Percentiles rank a stretch among this genome's conserved stretches.
Evolutionary conservation across 2,113 vertebrate species (phyloP).

Genomic region (Eptesicus fuscus): DNA sequence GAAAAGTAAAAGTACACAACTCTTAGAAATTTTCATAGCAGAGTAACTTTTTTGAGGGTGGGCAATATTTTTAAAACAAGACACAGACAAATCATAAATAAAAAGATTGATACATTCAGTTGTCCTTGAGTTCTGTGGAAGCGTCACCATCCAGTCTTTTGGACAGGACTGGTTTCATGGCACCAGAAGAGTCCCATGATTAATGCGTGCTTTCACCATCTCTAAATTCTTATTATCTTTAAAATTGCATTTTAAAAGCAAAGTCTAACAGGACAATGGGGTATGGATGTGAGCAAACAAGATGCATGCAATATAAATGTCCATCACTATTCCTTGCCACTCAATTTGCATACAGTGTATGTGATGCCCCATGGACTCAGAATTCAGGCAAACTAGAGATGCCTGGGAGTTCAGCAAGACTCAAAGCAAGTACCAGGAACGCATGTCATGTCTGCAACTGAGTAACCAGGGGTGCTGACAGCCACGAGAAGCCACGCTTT

Average conservation of each 20-base stretch:
- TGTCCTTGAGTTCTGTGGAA: not conserved
- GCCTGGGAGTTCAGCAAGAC: not conserved
- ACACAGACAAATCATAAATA: conserved; percentile 1
- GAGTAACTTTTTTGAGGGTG: not conserved
- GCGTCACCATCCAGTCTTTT: not conserved
- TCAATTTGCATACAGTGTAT: not conserved
- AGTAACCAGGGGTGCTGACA: not conserved
- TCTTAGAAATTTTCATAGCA: not conserved
- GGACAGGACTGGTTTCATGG: not conserved
- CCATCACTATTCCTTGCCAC: not conserved
- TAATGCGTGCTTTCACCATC: not conserved
- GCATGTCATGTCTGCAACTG: not conserved
- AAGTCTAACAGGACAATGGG: not conserved
- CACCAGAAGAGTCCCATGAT: not conserved
- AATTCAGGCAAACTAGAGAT: not conserved
- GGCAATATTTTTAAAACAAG: not conserved
- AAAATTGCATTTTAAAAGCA: not conserved
- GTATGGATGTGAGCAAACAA: not conserved
- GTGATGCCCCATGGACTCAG: not conserved
- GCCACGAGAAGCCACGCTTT: not conserved
- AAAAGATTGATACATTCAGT: not conserved
- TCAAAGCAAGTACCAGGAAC: not conserved
- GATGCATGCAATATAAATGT: rapidly evolving
- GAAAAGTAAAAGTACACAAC: not conserved
- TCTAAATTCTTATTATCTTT: not conserved